These are phyloP conservation scores for Scrobipalpa atriplicella DNA, from an alignment of 2,888 invertebrate genomes.

Conservation along the genomic window DNA sequence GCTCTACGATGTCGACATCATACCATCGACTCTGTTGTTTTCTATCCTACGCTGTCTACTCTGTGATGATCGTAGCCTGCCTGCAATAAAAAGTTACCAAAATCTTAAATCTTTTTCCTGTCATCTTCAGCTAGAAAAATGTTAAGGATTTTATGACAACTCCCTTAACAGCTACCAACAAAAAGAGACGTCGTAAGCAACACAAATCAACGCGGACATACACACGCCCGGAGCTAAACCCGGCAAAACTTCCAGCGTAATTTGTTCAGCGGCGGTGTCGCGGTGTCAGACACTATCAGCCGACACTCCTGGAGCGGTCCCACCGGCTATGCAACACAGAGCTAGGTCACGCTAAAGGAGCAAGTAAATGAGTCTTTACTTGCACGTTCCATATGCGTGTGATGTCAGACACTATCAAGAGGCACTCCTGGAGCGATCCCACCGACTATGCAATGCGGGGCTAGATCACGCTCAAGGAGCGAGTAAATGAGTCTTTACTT, in stretches of 20 bases:
- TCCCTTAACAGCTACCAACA: neutral
- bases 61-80: too few species aligned
- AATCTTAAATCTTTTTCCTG: too few species aligned
- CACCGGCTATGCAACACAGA: conserved; percentile 21
- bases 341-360: conserved; percentile 12
- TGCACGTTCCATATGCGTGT: too few species aligned
- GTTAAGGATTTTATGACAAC: neutral
- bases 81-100: too few species aligned
- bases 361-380: neutral
- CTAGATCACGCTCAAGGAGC: conserved; percentile 6
- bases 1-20: too few species aligned
- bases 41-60: too few species aligned
- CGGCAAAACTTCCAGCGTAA: conserved; percentile 29
- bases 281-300: conserved; percentile 33
- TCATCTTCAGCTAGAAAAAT: too few species aligned
- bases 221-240: conserved; percentile 24
- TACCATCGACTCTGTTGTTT: too few species aligned
- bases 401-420: neutral
- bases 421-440: conserved; percentile 30
- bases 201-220: conserved; percentile 29
- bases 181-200: neutral
- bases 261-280: conserved; percentile 32
- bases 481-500: neutral
- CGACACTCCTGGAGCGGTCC: conserved; percentile 30
- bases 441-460: conserved; percentile 17